Evolutionary conservation across 2,113 vertebrate genomes (phyloP).

Genomic region (Panthera tigris): DNA sequence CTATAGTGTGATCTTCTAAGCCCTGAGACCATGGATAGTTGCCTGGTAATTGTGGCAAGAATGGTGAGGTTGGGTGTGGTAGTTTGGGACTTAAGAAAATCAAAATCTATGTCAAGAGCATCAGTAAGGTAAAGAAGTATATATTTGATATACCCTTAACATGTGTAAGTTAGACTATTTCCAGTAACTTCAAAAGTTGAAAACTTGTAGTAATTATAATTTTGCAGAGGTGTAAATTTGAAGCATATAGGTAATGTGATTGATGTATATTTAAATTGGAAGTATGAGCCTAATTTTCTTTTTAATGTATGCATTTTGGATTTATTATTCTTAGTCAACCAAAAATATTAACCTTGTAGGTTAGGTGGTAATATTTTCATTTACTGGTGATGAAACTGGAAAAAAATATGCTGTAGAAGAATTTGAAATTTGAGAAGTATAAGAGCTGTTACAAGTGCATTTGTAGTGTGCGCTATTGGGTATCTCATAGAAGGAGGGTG

Average conservation of each 20-base stretch:
- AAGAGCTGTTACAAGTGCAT: not conserved
- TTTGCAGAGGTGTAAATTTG: not conserved
- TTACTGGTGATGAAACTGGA: not conserved
- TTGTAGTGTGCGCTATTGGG: not conserved
- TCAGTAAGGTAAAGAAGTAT: not conserved
- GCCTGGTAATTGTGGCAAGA: not conserved
- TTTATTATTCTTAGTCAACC: not conserved
- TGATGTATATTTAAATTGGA: not conserved
- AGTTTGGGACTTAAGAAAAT: not conserved
- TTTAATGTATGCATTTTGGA: not conserved
- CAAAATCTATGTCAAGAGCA: not conserved
- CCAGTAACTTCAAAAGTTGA: not conserved
- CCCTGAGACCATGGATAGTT: not conserved
- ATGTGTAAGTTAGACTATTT: constrained; percentile 26
- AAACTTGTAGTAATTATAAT: not conserved
- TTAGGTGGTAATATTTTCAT: not conserved
- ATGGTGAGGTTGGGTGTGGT: not conserved
- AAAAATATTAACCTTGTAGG: not conserved
- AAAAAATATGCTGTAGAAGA: not conserved
- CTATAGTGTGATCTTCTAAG: not conserved
- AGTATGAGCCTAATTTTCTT: not conserved
- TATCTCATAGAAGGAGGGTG: not conserved
- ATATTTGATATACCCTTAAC: not conserved
- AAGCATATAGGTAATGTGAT: not conserved
- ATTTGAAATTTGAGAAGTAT: not conserved